Percentiles rank a stretch among this genome's conserved stretches.
phyloP scores from a whole-genome alignment of 2,113 vertebrate genomes.

The Chloropsis cyanopogon region DNA sequence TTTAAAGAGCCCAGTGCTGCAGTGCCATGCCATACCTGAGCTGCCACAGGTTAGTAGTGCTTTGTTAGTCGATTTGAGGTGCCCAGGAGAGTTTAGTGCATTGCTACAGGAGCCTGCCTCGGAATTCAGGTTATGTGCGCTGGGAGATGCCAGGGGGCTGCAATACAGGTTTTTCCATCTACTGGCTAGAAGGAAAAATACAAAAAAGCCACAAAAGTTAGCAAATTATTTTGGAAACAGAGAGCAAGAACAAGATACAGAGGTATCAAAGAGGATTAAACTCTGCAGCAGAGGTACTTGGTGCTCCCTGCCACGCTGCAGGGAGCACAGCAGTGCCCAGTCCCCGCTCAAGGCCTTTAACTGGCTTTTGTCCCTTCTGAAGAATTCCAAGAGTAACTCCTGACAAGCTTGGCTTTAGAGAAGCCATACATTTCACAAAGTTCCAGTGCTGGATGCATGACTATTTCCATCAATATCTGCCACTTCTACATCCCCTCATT shows the following conservation, averaged over 20 bases:
- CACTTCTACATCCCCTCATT: not conserved
- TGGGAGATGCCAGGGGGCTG: constrained; percentile 78
- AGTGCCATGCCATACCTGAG: constrained; percentile 89
- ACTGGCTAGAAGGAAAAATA: constrained; percentile 77
- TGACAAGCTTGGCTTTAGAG: not conserved
- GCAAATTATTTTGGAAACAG: not conserved
- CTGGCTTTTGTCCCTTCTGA: not conserved
- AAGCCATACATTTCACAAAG: not conserved
- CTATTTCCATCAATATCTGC: not conserved
- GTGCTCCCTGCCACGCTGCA: rapidly evolving
- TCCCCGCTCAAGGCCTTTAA: not conserved
- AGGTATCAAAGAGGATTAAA: not conserved
- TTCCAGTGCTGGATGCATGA: not conserved
- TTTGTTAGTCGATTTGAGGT: constrained; percentile 98
- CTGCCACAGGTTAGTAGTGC: constrained; percentile 94
- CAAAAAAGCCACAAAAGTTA: constrained; percentile 61
- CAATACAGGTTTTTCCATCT: constrained; percentile 93
- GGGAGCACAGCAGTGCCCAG: not conserved
- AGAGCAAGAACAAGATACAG: not conserved
- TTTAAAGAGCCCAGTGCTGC: not conserved
- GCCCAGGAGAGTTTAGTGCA: constrained; percentile 87
- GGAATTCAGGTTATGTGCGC: constrained; percentile 65
- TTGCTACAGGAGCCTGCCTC: constrained; percentile 81
- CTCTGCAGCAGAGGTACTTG: not conserved
- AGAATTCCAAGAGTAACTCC: not conserved